Percentiles rank a stretch among this genome's conserved stretches.
Evolutionary conservation across 1,140 invertebrate species (phyloP).

Genomic region (Lerema accius): DNA sequence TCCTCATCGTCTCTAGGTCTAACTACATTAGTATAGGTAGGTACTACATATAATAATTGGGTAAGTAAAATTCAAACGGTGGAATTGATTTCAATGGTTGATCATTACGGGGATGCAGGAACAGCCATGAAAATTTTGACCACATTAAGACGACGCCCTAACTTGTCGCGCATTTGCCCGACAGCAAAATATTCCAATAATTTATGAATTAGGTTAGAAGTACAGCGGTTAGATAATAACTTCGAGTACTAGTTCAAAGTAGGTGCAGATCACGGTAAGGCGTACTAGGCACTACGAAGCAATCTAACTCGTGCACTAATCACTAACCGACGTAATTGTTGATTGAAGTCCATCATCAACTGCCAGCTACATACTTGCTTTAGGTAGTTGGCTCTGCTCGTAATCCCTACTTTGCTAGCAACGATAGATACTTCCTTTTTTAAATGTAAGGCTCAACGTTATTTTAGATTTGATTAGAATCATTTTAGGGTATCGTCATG

Average conservation of each 20-base stretch:
- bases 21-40: too few species aligned
- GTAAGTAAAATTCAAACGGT: too few species aligned
- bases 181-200: background rate
- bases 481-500: too few species aligned
- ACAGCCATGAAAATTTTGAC: too few species aligned
- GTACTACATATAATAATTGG: too few species aligned
- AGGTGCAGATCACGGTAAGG: background rate
- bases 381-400: conserved; percentile 4
- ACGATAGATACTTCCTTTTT: conserved; percentile 20
- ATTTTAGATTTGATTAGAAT: too few species aligned
- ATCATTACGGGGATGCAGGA: too few species aligned
- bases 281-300: conserved; percentile 25
- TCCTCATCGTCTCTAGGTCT: too few species aligned
- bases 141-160: too few species aligned
- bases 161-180: too few species aligned
- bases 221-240: conserved; percentile 10
- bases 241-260: conserved; percentile 10
- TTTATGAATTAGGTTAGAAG: background rate
- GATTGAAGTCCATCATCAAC: conserved; percentile 29
- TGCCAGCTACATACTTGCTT: conserved; percentile 15
- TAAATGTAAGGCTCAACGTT: too few species aligned
- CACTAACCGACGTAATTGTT: conserved; percentile 40
- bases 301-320: conserved; percentile 35
- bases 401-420: conserved; percentile 8
- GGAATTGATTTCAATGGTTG: too few species aligned